phyloP scores from a whole-genome alignment of 2,113 vertebrate genomes.

The Empidonax alnorum region DNA sequence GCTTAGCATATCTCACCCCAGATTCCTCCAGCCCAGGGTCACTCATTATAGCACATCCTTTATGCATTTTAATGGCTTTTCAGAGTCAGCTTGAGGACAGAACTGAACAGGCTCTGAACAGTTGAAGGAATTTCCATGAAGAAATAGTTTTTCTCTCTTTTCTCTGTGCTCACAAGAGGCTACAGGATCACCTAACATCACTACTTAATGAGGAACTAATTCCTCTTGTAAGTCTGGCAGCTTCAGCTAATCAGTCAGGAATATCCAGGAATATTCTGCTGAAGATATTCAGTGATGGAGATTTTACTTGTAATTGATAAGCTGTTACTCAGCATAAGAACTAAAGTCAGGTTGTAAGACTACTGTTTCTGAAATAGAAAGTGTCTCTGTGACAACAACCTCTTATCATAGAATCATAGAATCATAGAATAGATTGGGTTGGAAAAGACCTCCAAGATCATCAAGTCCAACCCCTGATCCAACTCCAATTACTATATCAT shows the following conservation, averaged over 20 bases:
- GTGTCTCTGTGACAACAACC: not conserved
- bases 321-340: not conserved
- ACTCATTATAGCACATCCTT: not conserved
- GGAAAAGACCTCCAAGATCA: no score
- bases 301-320: not conserved
- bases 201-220: not conserved
- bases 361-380: not conserved
- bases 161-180: not conserved
- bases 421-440: no score
- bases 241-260: not conserved
- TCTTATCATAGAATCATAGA: no score
- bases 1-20: not conserved
- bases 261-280: not conserved
- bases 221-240: not conserved
- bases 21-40: not conserved
- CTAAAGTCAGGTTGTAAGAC: not conserved
- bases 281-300: not conserved
- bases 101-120: not conserved
- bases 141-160: not conserved
- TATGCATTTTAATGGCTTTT: slow-evolving; percentile 8
- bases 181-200: not conserved
- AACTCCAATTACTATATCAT: no score
- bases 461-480: no score
- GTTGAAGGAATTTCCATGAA: not conserved
- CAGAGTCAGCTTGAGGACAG: slow-evolving; percentile 4